Evolutionary conservation across 2,888 invertebrate genomes (phyloP).

Genomic region (Lamproptera curius): DNA sequence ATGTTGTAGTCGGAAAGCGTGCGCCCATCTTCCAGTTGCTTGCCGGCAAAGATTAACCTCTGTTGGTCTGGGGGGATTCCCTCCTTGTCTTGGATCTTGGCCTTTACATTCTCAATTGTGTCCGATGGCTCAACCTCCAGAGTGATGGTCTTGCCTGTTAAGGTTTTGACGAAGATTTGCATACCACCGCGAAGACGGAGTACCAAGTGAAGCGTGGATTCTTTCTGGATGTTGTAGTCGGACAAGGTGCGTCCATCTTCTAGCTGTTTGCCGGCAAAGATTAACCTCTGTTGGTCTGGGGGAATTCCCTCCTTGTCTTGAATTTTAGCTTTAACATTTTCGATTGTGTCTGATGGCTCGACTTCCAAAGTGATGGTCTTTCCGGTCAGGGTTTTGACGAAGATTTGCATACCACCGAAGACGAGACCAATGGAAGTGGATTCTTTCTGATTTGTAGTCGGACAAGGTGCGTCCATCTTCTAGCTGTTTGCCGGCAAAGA

Average conservation of each 20-base stretch:
- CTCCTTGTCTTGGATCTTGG: constrained; percentile 17
- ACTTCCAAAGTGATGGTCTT: constrained; percentile 26
- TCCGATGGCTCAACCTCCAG: constrained; percentile 13
- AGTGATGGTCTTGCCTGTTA: constrained; percentile 19
- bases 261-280: constrained; percentile 20
- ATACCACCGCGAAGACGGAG: constrained; percentile 25
- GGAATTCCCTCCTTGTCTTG: constrained; percentile 14
- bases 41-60: constrained; percentile 10
- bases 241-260: constrained; percentile 26
- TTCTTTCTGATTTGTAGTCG: constrained; percentile 28
- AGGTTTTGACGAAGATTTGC: constrained; percentile 26
- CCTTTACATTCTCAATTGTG: constrained; percentile 20
- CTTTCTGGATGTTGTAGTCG: constrained; percentile 26
- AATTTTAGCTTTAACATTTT: constrained; percentile 17
- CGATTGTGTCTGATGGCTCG: constrained; percentile 14
- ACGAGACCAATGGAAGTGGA: constrained; percentile 26
- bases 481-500: constrained; percentile 26
- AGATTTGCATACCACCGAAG: constrained; percentile 28
- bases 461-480: constrained; percentile 27
- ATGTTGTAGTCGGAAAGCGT: constrained; percentile 82
- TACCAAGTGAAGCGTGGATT: constrained; percentile 24
- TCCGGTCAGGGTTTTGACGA: constrained; percentile 26
- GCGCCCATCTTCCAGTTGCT: constrained; percentile 76
- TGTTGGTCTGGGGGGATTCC: constrained; percentile 18
- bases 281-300: constrained; percentile 5